These are phyloP conservation scores for Vanessa tameamea DNA, from an alignment of 1,140 invertebrate genomes.

Conservation along the genomic window DNA sequence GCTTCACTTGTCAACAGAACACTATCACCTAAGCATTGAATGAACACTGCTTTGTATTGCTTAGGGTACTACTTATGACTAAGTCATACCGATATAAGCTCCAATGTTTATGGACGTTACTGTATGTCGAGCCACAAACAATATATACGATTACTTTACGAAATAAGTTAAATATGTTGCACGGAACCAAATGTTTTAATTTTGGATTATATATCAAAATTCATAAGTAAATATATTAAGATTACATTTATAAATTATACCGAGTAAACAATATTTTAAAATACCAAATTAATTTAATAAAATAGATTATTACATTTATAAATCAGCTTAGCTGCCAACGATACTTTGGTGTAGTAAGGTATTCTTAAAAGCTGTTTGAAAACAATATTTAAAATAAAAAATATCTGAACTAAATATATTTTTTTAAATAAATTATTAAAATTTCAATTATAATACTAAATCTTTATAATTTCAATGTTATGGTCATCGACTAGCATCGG, in stretches of 20 bases:
- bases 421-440: slow-evolving; percentile 24
- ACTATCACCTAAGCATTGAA: slow-evolving; percentile 10
- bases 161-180: no score
- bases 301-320: slow-evolving; percentile 13
- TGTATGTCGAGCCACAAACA: background rate
- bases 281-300: background rate
- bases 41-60: slow-evolving; percentile 29
- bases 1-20: slow-evolving; percentile 29
- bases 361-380: slow-evolving; percentile 7
- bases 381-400: slow-evolving; percentile 11
- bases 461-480: slow-evolving; percentile 25
- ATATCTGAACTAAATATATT: slow-evolving; percentile 9
- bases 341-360: slow-evolving; percentile 30
- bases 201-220: background rate
- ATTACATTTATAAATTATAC: background rate
- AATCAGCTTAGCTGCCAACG: slow-evolving; percentile 48
- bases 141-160: background rate
- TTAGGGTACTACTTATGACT: slow-evolving; percentile 45
- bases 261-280: slow-evolving; percentile 3
- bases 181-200: no score
- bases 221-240: background rate
- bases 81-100: slow-evolving; percentile 18
- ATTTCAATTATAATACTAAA: slow-evolving; percentile 18
- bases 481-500: slow-evolving; percentile 26
- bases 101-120: slow-evolving; percentile 4